Evolutionary conservation across 1,140 invertebrate species (phyloP), one percentile per base, ranked within the genome.

Genomic region (Coboldia fuscipes): DNA sequence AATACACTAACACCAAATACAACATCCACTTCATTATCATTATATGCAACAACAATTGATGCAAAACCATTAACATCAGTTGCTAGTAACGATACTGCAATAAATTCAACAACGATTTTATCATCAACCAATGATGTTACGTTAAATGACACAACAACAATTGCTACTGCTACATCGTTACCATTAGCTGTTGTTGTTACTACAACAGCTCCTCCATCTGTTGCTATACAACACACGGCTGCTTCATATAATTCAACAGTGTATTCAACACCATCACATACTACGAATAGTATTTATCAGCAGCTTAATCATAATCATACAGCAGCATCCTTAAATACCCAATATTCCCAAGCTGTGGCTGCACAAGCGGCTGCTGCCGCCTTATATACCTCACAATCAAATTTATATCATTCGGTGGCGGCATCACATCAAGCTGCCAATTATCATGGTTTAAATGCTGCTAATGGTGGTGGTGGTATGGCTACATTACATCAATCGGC

Each of bases 401-500:
- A 37, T 21, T 31, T 33, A 26, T 36, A 40, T 35, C 39, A 42
- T 37, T 39, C 41, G 37, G 40, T 41, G 39, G 48, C 61, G 36
- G 40, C 41, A 39, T 47, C 61, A 27, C 49, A 59, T 35, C 50
- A 58, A 38, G 57, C 62, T 39, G 47, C 46, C 45, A 57, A 47
- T 45, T 46, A 40, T 37, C 39, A 45, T 39, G 41, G 40, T 16
- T 37, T 38, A 23, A 45, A 44, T 37, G 21, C 41, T 45, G 18
- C 41, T 16, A 24, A n/a, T 18, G 15, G 22, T 15, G 19, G 22
- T 12, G 20, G 21, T 17, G 19, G 23, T 17, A 55, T 34, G 19
- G 23, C 44, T 56, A 16, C 47, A 56, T 12, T 49, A 52, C 20
- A 16, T 46, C 39, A 44, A 1, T 44, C 48, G 5, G 43, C 44